These are phyloP conservation scores for Loxodonta africana DNA, from an alignment of 2,113 vertebrate species.

Conservation along the genomic window DNA sequence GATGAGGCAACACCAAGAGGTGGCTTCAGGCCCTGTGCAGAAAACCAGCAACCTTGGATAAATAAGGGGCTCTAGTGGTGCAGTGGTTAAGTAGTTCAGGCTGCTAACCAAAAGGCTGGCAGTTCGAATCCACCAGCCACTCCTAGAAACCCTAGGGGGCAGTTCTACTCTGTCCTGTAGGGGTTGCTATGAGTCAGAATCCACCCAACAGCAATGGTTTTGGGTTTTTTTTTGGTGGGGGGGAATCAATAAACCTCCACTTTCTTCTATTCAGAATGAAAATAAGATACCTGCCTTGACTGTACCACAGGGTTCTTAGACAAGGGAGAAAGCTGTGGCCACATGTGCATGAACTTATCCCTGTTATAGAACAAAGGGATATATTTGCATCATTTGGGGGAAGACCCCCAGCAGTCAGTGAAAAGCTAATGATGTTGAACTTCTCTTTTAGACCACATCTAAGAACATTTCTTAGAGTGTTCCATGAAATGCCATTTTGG, in stretches of 20 bases:
- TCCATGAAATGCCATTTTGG: not conserved
- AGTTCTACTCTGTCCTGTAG: too few species aligned
- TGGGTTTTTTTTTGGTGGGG: too few species aligned
- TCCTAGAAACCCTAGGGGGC: too few species aligned
- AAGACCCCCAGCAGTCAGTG: not conserved
- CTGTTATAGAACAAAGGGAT: not conserved
- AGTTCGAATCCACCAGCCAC: too few species aligned
- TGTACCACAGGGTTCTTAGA: not conserved
- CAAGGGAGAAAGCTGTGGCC: not conserved
- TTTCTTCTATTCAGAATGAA: not conserved
- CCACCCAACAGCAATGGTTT: too few species aligned
- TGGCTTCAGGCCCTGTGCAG: not conserved
- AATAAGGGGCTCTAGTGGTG: too few species aligned
- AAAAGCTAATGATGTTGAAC: not conserved
- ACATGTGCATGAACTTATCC: accelerated
- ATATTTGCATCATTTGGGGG: accelerated
- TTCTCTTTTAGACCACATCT: not conserved
- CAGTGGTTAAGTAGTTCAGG: too few species aligned
- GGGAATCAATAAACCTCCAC: not conserved
- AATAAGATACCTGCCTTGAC: not conserved
- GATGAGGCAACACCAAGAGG: not conserved
- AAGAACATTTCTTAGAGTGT: not conserved
- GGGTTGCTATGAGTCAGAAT: too few species aligned
- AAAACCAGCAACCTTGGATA: not conserved
- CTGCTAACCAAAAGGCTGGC: too few species aligned